Conservation (phyloP, 64 coral and sea anemone species). For the Cladopsammia gracilis region DNA sequence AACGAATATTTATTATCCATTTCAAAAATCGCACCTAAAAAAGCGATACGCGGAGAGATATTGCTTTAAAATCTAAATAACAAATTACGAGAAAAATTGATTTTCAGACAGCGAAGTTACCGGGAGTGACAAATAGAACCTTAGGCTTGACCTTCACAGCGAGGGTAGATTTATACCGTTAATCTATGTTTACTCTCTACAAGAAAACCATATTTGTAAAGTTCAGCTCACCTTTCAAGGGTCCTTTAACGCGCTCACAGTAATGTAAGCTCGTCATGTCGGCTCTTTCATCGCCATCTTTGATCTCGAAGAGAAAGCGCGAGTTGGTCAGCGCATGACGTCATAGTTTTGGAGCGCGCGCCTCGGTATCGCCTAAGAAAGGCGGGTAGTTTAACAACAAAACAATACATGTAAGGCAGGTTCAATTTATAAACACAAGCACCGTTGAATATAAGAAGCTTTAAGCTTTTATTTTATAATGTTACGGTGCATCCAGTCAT, state of each 20-base stretch:
- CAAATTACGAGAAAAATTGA: neutral
- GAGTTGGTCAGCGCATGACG: conserved; percentile 6
- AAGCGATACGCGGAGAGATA: neutral
- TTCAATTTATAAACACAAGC: neutral
- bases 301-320: conserved; percentile 8
- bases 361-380: neutral
- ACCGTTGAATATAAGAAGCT: neutral
- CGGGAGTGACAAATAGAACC: neutral
- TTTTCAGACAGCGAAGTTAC: neutral
- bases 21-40: neutral
- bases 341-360: conserved; percentile 48
- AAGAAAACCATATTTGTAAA: neutral
- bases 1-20: neutral
- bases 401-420: conserved; percentile 24
- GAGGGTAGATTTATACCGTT: neutral
- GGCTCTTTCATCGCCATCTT: conserved; percentile 48
- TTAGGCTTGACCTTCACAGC: neutral
- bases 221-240: conserved; percentile 15
- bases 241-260: neutral
- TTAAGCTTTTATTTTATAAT: neutral
- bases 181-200: neutral
- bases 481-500: too few species aligned
- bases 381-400: conserved; percentile 43
- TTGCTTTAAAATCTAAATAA: neutral
- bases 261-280: conserved; percentile 17